These are phyloP conservation scores for Rhopalosiphum maidis DNA, from an alignment of 1,140 invertebrate genomes.

Conservation along the genomic window DNA sequence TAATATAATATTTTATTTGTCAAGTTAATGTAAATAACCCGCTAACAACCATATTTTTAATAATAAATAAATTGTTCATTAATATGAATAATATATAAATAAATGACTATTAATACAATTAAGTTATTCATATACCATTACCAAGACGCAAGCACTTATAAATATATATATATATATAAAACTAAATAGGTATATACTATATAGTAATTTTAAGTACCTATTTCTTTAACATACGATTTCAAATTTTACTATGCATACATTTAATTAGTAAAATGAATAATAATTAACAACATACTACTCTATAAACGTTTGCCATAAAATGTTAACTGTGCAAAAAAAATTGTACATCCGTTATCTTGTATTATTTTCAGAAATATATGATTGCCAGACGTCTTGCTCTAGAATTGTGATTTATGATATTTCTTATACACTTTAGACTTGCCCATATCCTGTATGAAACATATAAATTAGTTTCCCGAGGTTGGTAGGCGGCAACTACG, in stretches of 20 bases:
- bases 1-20: background rate
- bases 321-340: conserved; percentile 30
- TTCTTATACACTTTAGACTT: conserved; percentile 43
- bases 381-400: background rate
- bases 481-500: conserved; percentile 15
- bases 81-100: background rate
- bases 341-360: conserved; percentile 42
- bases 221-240: background rate
- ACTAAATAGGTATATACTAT: background rate
- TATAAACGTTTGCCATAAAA: conserved; percentile 28
- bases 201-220: background rate
- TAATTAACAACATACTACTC: background rate
- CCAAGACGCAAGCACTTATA: background rate
- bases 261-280: background rate
- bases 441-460: conserved; percentile 43
- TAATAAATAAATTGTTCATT: background rate
- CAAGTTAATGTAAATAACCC: background rate
- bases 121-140: background rate
- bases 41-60: background rate
- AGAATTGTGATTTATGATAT: conserved; percentile 46
- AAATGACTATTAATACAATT: background rate
- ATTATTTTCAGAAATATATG: conserved; percentile 45
- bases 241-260: background rate
- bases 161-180: background rate
- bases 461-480: conserved; percentile 36